A percentile compares a stretch with the other conserved stretches of the same genome.
Evolutionary conservation across 2,797 vertebrate genomes (phyloP).

Genomic region (Sebastes minor): DNA sequence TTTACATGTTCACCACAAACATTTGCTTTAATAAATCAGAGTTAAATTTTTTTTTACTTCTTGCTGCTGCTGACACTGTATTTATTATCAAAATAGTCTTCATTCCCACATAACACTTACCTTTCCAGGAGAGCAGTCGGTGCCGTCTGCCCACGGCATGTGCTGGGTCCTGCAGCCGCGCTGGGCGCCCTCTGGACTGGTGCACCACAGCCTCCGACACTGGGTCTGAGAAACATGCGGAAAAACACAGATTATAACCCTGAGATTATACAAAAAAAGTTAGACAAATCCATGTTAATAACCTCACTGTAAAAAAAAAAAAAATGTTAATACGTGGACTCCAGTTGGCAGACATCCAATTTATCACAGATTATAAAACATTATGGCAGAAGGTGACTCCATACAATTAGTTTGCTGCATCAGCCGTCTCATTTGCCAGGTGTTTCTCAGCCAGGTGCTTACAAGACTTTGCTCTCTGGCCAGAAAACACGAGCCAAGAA

Average conservation of each 20-base stretch:
- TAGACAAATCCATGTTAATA: neutral
- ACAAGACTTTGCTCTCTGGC: neutral
- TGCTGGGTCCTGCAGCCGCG: constrained; percentile 97
- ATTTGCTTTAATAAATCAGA: neutral
- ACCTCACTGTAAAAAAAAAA: neutral
- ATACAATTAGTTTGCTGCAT: constrained; percentile 9
- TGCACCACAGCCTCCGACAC: constrained; percentile 96
- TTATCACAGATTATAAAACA: constrained; percentile 9
- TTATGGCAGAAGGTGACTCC: neutral
- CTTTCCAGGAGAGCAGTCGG: constrained; percentile 94
- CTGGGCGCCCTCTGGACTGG: constrained; percentile 91
- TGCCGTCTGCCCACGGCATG: constrained; percentile 98
- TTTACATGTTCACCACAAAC: neutral
- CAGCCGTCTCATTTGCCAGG: neutral
- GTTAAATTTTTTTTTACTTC: neutral
- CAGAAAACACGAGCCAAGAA: neutral
- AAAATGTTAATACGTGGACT: neutral
- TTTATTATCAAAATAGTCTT: neutral
- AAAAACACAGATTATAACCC: neutral
- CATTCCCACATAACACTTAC: constrained; percentile 70
- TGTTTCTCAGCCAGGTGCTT: neutral
- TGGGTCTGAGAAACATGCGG: constrained; percentile 85
- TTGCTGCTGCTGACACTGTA: neutral
- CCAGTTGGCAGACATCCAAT: neutral
- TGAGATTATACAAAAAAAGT: neutral